Percentiles rank a stretch among this genome's conserved stretches.
phyloP scores from a whole-genome alignment of 2,797 vertebrate genomes.

The Prunella strophiata region DNA sequence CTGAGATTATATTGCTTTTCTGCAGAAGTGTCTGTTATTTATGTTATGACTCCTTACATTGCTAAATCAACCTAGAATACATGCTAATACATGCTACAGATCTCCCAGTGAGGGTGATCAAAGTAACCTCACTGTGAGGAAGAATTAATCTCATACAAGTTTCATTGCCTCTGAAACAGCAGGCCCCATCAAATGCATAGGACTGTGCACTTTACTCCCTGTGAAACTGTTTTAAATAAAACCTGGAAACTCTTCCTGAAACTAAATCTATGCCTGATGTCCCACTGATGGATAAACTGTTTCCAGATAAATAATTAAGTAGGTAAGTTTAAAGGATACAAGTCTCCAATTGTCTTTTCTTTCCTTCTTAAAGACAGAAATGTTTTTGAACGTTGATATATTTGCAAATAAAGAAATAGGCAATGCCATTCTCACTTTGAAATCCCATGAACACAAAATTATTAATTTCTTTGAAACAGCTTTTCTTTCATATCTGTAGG shows the following conservation, averaged over 20 bases:
- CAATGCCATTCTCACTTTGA: background rate
- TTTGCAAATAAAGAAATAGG: background rate
- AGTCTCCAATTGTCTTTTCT: background rate
- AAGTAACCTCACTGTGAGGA: background rate
- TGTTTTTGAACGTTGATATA: background rate
- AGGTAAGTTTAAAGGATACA: background rate
- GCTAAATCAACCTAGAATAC: background rate
- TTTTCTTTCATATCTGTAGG: background rate
- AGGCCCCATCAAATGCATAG: background rate
- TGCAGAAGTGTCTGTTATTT: background rate
- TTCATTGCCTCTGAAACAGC: background rate
- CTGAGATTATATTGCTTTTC: background rate
- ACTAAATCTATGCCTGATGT: background rate
- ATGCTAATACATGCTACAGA: background rate
- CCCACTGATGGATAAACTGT: background rate
- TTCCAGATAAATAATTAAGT: background rate
- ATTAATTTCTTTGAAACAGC: background rate
- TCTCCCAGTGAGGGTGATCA: background rate
- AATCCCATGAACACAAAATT: background rate
- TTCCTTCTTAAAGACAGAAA: background rate
- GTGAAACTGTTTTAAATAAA: background rate
- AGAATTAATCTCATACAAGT: background rate
- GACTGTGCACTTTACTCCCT: background rate
- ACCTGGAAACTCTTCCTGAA: background rate
- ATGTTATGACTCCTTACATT: background rate